phyloP scores from a whole-genome alignment of 2,888 invertebrate genomes.

The Drosophila subsilvestris region DNA sequence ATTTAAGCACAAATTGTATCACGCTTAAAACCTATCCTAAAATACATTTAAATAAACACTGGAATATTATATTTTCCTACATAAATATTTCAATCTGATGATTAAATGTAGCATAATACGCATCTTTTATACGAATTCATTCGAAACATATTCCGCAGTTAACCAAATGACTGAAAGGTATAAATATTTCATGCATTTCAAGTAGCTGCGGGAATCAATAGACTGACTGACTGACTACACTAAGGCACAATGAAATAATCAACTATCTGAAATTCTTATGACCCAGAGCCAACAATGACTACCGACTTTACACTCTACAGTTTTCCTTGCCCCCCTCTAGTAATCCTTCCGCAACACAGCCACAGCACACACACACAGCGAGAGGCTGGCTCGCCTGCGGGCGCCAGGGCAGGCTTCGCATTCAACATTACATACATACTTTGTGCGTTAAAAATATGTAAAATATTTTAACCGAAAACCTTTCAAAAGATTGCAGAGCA shows the following conservation, averaged over 20 bases:
- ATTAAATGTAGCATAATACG: too few relatives aligned
- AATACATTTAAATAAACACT: too few relatives aligned
- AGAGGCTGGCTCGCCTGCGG: not conserved
- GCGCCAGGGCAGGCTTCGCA: slow-evolving; percentile 33
- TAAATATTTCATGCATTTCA: slow-evolving; percentile 54
- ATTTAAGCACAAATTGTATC: too few relatives aligned
- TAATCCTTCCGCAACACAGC: slow-evolving; percentile 1
- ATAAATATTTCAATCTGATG: too few relatives aligned
- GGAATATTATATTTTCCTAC: too few relatives aligned
- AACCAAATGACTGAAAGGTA: slow-evolving; percentile 4
- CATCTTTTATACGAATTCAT: not conserved
- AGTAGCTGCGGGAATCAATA: slow-evolving; percentile 65
- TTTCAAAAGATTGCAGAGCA: slow-evolving; percentile 68
- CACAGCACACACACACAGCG: slow-evolving; percentile 1
- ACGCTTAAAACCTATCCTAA: too few relatives aligned
- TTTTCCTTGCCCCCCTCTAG: not conserved
- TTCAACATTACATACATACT: slow-evolving; percentile 30
- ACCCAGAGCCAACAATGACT: slow-evolving; percentile 7
- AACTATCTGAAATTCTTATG: slow-evolving; percentile 47
- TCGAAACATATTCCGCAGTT: not conserved
- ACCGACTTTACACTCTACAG: slow-evolving; percentile 7
- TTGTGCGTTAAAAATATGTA: slow-evolving; percentile 66
- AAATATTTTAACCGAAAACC: slow-evolving; percentile 74
- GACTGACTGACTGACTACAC: slow-evolving; percentile 35
- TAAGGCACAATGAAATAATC: slow-evolving; percentile 69